phyloP scores from a whole-genome alignment of 53 echinoderm and acorn worm species.

The Holothuria leucospilota region DNA sequence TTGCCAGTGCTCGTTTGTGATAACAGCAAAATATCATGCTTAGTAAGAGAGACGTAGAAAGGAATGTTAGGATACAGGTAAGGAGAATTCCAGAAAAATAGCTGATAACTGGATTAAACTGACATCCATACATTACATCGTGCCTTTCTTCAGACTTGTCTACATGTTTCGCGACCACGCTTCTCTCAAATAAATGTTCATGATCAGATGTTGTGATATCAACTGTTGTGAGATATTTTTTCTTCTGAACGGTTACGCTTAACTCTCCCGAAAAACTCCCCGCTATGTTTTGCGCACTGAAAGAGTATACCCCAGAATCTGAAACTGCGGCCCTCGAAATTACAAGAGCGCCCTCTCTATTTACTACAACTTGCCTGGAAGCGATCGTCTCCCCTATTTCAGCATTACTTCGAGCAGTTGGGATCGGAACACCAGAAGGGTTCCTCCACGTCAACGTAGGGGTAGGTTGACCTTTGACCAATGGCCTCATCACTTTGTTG shows the following conservation, averaged over 20 bases:
- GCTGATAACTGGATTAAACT: neutral
- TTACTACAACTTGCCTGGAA: neutral
- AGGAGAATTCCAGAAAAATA: neutral
- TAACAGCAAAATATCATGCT: conserved; percentile 14
- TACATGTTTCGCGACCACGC: neutral
- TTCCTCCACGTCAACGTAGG: conserved; percentile 9
- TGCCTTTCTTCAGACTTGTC: neutral
- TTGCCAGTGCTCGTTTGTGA: neutral
- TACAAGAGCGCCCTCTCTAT: conserved; percentile 10
- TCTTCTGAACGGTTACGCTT: conserved; percentile 1
- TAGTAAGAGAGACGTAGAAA: neutral
- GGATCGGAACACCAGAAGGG: neutral
- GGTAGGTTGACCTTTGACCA: conserved; percentile 18
- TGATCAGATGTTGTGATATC: neutral
- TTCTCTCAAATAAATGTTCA: too few species aligned
- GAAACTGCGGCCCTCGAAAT: neutral
- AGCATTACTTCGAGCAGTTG: neutral
- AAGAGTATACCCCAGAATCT: conserved; percentile 9
- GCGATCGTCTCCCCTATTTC: neutral
- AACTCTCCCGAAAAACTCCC: neutral
- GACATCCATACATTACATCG: neutral
- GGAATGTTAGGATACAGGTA: neutral
- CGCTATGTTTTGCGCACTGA: conserved; percentile 1
- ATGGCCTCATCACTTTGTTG: neutral
- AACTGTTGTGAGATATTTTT: neutral